These are phyloP conservation scores for Tetragonisca angustula DNA, from an alignment of 2,888 invertebrate species.

Conservation along the genomic window DNA sequence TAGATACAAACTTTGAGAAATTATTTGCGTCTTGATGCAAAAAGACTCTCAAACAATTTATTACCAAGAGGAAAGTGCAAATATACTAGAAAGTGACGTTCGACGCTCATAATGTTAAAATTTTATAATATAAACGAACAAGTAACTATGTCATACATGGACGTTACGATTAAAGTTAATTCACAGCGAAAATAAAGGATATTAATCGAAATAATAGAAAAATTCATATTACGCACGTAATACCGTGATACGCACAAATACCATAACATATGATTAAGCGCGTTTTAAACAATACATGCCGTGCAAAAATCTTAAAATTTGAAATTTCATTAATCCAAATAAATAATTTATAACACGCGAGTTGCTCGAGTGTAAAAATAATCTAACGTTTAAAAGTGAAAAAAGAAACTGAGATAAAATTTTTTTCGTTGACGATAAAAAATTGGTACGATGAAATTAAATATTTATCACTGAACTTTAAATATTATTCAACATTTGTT, in stretches of 20 bases:
- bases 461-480: background rate
- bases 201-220: too few relatives aligned
- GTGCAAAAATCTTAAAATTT: background rate
- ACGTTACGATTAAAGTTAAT: too few relatives aligned
- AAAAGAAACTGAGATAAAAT: background rate
- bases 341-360: slow-evolving; percentile 20
- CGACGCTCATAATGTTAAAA: background rate
- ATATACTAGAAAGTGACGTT: background rate
- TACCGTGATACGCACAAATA: too few relatives aligned
- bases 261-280: too few relatives aligned
- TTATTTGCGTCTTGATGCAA: background rate
- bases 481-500: too few relatives aligned
- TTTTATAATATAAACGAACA: background rate
- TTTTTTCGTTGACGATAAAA: background rate
- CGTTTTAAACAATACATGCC: too few relatives aligned
- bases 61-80: background rate
- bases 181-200: too few relatives aligned
- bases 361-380: background rate
- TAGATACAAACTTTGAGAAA: background rate
- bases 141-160: too few relatives aligned
- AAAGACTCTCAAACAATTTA: background rate
- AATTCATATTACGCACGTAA: too few relatives aligned
- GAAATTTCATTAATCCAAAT: background rate
- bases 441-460: background rate
- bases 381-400: background rate